Evolutionary conservation across 2,113 vertebrate genomes (phyloP), one percentile per base, ranked within the genome.

Genomic region (Brachionichthys hirsutus): DNA sequence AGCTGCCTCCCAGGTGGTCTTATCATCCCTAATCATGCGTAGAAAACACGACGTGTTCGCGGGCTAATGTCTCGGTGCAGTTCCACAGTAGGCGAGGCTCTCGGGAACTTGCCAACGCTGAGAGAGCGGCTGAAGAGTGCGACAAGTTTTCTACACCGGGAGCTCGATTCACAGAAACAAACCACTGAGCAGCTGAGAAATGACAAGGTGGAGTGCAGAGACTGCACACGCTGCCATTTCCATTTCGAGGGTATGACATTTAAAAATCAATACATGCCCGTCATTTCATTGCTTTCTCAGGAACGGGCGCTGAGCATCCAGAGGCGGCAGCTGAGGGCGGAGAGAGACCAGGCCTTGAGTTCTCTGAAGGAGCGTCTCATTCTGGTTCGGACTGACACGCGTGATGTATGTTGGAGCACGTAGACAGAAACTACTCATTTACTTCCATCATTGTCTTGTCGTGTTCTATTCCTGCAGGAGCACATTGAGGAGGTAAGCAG

Each of bases 401-500:
- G 4, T 30, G 15, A 15, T 38, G n/a, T 6, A 5, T 15, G n/a
- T 42, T 9, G 3, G 6, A 42, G 6, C 43, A 47, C 4, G 53
- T 7, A 22, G 13, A 58, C 15, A 65, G n/a, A 54, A 15, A 45
- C 16, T 52, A 9, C 2, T 12, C 7, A 12, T 51, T n/a, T 15
- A 19, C 6, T 16, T 22, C 11, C 9, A 12, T 4, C 7, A 1
- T 30, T 35, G 2, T 17, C 20, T 15, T 45, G 15, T n/a, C n/a
- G 41, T 4, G 2, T 43, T 15, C 16, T 9, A 20, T 42, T 30
- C 52, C 18, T 73, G 3, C 76, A 93, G 93, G 91, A 93, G 48
- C 92, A 92, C 78, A 73, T 92, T 4, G 84, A 91, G 58, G 91
- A 92, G 81, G 58, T 93, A 52, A 87, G 89, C 54, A 63, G 78